These are phyloP conservation scores for Cottoperca gobio DNA, from an alignment of 2,797 vertebrate species.

Conservation along the genomic window DNA sequence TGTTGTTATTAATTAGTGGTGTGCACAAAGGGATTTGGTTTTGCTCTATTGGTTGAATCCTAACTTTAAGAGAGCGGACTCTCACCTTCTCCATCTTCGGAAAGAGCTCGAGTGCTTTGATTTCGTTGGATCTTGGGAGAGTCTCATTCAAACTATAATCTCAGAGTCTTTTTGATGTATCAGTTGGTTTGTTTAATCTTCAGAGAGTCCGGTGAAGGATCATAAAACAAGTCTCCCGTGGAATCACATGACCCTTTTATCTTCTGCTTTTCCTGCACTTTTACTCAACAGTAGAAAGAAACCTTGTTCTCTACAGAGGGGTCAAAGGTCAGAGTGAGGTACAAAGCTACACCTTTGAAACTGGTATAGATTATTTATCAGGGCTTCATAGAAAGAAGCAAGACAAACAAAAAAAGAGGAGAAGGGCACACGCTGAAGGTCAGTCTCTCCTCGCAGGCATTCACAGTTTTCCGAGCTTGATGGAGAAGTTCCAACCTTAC, in stretches of 20 bases:
- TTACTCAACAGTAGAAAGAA: not conserved
- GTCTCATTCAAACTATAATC: not conserved
- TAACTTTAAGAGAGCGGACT: not conserved
- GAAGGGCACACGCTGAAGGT: too few species aligned
- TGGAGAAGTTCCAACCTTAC: too few species aligned
- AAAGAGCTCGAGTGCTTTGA: not conserved
- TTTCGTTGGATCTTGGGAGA: not conserved
- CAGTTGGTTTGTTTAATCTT: not conserved
- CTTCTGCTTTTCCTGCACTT: not conserved
- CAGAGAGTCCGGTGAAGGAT: not conserved
- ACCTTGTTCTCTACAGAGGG: not conserved
- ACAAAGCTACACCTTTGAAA: not conserved
- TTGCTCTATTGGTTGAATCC: not conserved
- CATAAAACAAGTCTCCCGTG: too few species aligned
- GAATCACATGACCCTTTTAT: too few species aligned
- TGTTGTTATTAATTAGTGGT: not conserved
- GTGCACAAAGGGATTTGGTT: not conserved
- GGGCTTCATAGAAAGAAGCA: too few species aligned
- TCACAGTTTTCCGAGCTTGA: too few species aligned
- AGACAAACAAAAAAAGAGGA: too few species aligned
- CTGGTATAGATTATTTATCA: too few species aligned
- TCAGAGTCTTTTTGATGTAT: not conserved
- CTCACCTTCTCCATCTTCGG: not conserved
- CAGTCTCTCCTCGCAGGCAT: too few species aligned
- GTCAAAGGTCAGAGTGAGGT: not conserved